Percentiles rank a stretch among this genome's conserved stretches.
phyloP scores from a whole-genome alignment of 2,888 invertebrate genomes.

The Sussaba pulchella region DNA sequence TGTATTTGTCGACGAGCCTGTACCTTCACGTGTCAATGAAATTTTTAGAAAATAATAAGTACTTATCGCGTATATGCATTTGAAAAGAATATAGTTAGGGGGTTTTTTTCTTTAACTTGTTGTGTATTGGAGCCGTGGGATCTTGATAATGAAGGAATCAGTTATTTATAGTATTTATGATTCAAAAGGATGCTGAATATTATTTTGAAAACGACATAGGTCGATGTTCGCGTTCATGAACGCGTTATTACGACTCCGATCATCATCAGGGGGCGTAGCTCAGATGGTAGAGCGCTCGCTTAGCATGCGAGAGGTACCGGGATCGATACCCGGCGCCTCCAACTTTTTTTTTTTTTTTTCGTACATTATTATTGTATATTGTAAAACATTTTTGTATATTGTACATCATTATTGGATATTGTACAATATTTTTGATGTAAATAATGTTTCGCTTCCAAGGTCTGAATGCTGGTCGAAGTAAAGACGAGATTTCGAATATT shows the following conservation, averaged over 20 bases:
- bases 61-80: too few species aligned
- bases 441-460: slow-evolving; percentile 52
- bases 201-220: neutral
- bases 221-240: neutral
- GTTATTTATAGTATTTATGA: too few species aligned
- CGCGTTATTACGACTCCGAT: neutral
- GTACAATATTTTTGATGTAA: slow-evolving; percentile 20
- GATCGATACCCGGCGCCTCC: slow-evolving; percentile 74
- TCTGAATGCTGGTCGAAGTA: slow-evolving; percentile 57
- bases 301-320: slow-evolving; percentile 73
- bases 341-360: slow-evolving; percentile 60
- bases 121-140: too few species aligned
- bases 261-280: slow-evolving; percentile 71
- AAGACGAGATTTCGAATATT: slow-evolving; percentile 63
- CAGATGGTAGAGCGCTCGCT: slow-evolving; percentile 76
- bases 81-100: too few species aligned
- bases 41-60: too few species aligned
- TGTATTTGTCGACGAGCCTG: slow-evolving; percentile 2
- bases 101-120: too few species aligned
- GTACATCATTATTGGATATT: too few species aligned
- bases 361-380: too few species aligned
- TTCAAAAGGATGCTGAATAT: too few species aligned
- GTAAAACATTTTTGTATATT: too few species aligned
- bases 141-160: too few species aligned
- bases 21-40: neutral